phyloP scores from a whole-genome alignment of 2,797 vertebrate genomes.

The Eidolon dupreanum region DNA sequence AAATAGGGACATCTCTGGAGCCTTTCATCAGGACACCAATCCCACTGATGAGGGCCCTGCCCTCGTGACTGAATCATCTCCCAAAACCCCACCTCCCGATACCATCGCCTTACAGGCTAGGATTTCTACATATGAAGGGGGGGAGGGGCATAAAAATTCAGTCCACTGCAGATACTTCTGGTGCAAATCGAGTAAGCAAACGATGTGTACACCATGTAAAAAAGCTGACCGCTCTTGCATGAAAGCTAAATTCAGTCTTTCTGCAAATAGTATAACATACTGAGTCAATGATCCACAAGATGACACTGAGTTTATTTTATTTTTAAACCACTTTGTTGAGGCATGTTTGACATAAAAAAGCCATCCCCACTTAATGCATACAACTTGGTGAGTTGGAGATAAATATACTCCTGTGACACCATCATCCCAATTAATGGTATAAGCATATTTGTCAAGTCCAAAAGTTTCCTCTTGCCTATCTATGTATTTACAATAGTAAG shows the following conservation, averaged over 20 bases:
- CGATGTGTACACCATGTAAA: neutral
- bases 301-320: neutral
- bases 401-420: neutral
- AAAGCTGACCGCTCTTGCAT: neutral
- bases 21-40: neutral
- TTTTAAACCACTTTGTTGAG: neutral
- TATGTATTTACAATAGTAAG: neutral
- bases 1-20: neutral
- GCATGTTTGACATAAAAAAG: neutral
- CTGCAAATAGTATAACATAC: rapidly evolving
- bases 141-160: neutral
- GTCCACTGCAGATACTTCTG: neutral
- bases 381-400: neutral
- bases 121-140: neutral
- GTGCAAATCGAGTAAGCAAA: neutral
- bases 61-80: neutral
- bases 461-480: neutral
- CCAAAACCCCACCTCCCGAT: neutral
- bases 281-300: neutral
- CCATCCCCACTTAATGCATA: neutral
- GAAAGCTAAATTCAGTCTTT: neutral
- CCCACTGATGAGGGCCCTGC: neutral
- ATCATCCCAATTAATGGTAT: neutral
- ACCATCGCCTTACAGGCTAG: neutral
- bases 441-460: neutral